phyloP scores from a whole-genome alignment of 1,140 invertebrate genomes.

The Anadara kagoshimensis region DNA sequence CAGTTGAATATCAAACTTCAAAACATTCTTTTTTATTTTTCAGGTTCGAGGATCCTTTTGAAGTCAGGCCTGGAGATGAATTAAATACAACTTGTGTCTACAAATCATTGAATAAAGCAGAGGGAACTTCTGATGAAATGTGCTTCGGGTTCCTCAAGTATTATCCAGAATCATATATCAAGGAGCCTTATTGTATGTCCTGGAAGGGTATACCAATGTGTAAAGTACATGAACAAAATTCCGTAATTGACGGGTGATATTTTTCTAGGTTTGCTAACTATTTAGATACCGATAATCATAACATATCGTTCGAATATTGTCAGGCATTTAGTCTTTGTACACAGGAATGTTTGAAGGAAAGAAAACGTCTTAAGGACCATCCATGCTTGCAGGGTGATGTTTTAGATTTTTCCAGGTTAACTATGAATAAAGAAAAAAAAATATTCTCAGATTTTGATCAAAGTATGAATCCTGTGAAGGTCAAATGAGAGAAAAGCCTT shows the following conservation, averaged over 20 bases:
- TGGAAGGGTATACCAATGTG: conserved; percentile 33
- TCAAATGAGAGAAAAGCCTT: no score
- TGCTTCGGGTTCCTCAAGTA: conserved; percentile 54
- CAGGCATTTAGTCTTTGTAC: conserved; percentile 19
- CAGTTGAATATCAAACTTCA: neutral
- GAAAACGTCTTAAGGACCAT: no score
- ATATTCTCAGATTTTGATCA: no score
- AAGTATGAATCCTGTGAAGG: no score
- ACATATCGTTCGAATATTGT: conserved; percentile 4
- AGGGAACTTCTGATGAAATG: conserved; percentile 57
- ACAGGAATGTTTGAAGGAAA: conserved; percentile 21
- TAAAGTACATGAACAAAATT: neutral
- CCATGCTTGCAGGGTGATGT: conserved; percentile 37
- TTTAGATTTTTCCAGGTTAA: neutral
- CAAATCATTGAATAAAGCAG: conserved; percentile 39
- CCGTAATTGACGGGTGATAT: conserved; percentile 8
- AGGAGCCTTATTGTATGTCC: conserved; percentile 1
- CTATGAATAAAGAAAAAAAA: no score
- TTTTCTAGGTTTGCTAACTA: neutral
- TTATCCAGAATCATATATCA: conserved; percentile 43
- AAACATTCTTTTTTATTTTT: neutral
- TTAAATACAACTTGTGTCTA: conserved; percentile 44
- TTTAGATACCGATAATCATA: neutral
- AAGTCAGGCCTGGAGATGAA: conserved; percentile 39
- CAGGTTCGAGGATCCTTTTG: conserved; percentile 20